Percentiles rank a stretch among this genome's conserved stretches.
Evolutionary conservation across 2,797 vertebrate species (phyloP).

Genomic region (Chiroxiphia lanceolata): DNA sequence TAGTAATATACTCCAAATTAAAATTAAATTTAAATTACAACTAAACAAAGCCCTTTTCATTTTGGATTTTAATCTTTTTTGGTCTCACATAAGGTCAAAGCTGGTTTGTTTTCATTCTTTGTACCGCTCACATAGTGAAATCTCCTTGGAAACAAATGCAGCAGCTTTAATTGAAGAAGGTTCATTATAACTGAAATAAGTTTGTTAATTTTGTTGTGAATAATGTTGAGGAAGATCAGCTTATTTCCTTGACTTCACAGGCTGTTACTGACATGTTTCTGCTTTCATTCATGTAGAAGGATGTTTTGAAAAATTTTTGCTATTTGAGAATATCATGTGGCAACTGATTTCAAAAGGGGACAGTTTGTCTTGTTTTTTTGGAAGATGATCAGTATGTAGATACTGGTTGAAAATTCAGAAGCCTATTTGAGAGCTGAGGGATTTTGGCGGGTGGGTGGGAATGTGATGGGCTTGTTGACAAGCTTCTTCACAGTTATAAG

Average conservation of each 20-base stretch:
- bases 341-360: background rate
- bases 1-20: background rate
- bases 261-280: rapidly evolving
- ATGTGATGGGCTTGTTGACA: background rate
- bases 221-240: background rate
- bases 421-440: background rate
- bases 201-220: background rate
- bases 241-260: background rate
- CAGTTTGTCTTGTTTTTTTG: no score
- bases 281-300: background rate
- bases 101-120: background rate
- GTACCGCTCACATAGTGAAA: background rate
- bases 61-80: background rate
- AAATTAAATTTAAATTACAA: background rate
- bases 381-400: background rate
- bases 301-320: background rate
- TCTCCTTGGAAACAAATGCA: conserved; percentile 9
- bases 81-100: background rate
- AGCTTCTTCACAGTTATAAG: background rate
- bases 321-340: background rate
- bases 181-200: background rate
- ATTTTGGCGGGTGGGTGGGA: background rate
- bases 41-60: rapidly evolving
- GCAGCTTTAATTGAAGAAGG: background rate
- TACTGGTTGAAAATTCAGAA: background rate